Evolutionary conservation across 2,113 vertebrate genomes (phyloP).

Genomic region (Albula goreensis): DNA sequence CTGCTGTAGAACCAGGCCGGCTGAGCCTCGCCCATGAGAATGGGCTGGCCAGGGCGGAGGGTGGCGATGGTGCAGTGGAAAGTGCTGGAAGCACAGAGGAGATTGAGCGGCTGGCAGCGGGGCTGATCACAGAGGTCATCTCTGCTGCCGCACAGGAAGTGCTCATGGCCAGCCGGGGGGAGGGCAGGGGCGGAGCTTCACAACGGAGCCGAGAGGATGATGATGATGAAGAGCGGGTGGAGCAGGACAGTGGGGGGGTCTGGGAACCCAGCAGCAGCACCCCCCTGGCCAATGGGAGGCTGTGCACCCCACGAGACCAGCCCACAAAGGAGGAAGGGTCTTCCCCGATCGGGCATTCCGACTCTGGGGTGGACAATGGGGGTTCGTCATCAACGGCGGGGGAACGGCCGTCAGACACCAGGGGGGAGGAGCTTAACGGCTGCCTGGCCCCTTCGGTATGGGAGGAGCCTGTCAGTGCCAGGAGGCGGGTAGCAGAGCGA

Average conservation of each 20-base stretch:
- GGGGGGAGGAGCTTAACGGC: constrained; percentile 52
- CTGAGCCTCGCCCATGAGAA: constrained; percentile 35
- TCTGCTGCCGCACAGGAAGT: constrained; percentile 83
- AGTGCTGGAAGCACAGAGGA: constrained; percentile 49
- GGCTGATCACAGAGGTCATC: constrained; percentile 87
- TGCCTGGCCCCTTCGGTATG: constrained; percentile 42
- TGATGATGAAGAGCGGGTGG: constrained; percentile 25
- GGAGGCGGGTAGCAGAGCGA: constrained; percentile 26
- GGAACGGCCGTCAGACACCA: neutral
- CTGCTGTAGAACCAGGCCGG: neutral
- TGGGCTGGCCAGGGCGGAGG: neutral
- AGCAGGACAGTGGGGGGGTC: neutral
- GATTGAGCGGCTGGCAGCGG: constrained; percentile 81
- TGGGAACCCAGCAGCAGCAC: fast-evolving
- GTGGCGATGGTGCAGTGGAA: neutral
- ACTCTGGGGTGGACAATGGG: constrained; percentile 17
- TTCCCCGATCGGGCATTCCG: constrained; percentile 18
- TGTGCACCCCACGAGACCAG: constrained; percentile 34
- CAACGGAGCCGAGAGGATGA: constrained; percentile 11
- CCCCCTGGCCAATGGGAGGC: constrained; percentile 38
- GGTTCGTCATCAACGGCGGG: constrained; percentile 2
- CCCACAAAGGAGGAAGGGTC: constrained; percentile 19
- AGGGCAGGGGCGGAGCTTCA: neutral
- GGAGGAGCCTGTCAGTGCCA: constrained; percentile 42
- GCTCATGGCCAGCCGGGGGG: constrained; percentile 54